Base-by-base conservation (phyloP, 2,888 invertebrate species). In the Folsomia candida region DNA sequence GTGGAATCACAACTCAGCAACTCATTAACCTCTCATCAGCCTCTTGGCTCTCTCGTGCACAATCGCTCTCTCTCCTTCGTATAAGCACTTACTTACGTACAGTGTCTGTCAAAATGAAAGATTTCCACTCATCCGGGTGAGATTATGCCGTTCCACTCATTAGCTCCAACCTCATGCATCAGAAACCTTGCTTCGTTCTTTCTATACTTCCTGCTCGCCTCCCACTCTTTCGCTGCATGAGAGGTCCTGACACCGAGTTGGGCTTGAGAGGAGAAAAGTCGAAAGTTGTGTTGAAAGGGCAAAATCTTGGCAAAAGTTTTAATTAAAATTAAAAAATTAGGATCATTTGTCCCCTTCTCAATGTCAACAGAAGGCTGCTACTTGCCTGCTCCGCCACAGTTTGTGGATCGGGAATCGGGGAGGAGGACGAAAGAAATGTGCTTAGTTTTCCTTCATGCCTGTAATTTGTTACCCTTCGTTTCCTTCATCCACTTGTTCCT, bases 271-370 rank as follows among this genome's bases (percentile, higher is more conserved):
- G 54, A 54, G 63, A 28, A 28, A 29, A 63, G 63, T 47, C 22
- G 25, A 64, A 47, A 64, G 64, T 47, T 24, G 20, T 64, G 64
- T 47, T 47, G 22, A 60, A n/a, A n/a, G 20, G 24, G 57, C 57
- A 57, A n/a, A 64, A 47, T 11, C 9, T 47, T 47, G 65, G 59
- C 37, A 67, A 73, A 70, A 71, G 37, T 76, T 76, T 76, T 76
- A 76, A 76, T 76, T 76, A 76, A 76, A 76, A 70, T 76, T 76
- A 73, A 76, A 76, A 76, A 76, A 76, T 76, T 76, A 76, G 73
- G 62, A 73, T 76, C 76, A 76, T 76, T 76, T 76, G 73, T 76
- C 69, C 68, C 71, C 73, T 66, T 51, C 54, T 54, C 54, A 20
- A 37, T 54, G 54, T 54, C 54, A 54, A 54, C 25, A 25, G 59